These are phyloP conservation scores for Iphiclides podalirius DNA, from an alignment of 2,888 invertebrate species.

Conservation along the genomic window DNA sequence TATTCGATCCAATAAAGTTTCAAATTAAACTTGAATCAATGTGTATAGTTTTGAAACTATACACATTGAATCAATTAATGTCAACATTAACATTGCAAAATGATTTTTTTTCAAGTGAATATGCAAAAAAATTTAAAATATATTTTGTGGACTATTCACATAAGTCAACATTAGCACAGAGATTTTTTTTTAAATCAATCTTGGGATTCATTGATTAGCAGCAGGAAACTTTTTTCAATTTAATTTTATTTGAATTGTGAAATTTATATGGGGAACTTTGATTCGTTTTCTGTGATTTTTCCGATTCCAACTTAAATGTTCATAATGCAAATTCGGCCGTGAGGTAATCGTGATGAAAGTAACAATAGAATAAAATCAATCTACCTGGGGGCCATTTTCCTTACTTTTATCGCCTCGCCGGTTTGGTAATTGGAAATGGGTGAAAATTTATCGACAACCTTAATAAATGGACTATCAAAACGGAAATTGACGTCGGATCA, in stretches of 20 bases:
- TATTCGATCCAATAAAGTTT: too few species aligned
- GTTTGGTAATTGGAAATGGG: slow-evolving; percentile 29
- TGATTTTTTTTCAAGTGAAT: too few species aligned
- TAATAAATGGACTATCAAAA: slow-evolving; percentile 29
- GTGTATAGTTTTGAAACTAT: too few species aligned
- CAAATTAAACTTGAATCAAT: too few species aligned
- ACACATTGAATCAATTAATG: too few species aligned
- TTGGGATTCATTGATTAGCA: too few species aligned
- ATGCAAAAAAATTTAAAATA: too few species aligned
- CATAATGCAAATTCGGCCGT: slow-evolving; percentile 20
- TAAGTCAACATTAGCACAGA: too few species aligned
- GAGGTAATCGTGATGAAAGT: slow-evolving; percentile 20
- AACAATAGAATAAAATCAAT: slow-evolving; percentile 31
- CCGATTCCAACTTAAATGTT: slow-evolving; percentile 15
- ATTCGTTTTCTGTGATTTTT: too few species aligned
- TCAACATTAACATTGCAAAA: too few species aligned
- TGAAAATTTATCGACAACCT: slow-evolving; percentile 31
- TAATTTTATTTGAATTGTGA: background rate
- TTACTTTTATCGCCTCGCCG: slow-evolving; percentile 27
- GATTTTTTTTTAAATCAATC: too few species aligned
- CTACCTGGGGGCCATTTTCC: slow-evolving; percentile 27
- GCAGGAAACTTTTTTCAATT: background rate
- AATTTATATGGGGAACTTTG: background rate
- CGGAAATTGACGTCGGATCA: slow-evolving; percentile 26
- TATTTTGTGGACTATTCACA: too few species aligned